Evolutionary conservation across 2,888 invertebrate species (phyloP), one percentile per base, ranked within the genome.

Genomic region (Halocaridina rubra): DNA sequence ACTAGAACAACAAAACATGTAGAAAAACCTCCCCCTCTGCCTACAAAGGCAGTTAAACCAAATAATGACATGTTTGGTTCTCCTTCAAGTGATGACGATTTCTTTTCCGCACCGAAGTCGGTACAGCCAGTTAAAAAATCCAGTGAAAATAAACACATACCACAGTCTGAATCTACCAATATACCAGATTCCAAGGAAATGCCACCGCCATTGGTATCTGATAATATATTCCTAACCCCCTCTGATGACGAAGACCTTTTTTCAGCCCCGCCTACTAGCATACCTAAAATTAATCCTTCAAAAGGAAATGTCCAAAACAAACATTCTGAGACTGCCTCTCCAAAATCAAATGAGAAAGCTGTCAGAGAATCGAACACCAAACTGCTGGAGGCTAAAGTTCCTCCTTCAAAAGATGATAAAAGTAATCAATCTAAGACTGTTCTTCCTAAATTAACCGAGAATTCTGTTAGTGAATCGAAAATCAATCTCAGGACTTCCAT

Each of bases 161-260:
- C 8, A 64, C 2, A 5, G 29, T n/a, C 19, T 29, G 3, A 39
- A 16, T n/a, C 13, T 39, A n/a, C n/a, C n/a, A n/a, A n/a, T n/a
- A n/a, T n/a, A n/a, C n/a, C n/a, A n/a, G n/a, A 53, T 53, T 16
- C 30, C 10, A 24, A 69, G 71, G 59, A 39, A 71, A 19, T 24
- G 33, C 33, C 57, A 8, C 22, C 8, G n/a, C 75, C 59, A n/a
- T 22, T 24, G 29, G 16, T 3, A 22, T 32, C 81, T 27, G 27
- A 30, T 22, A 71, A 29, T 27, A 16, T 77, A 24, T 82, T 84
- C 30, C 39, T 71, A 24, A 61, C 78, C n/a, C 61, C 72, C 7
- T 81, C 85, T 33, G 81, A 81, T 75, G 86, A 86, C n/a, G 85
- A 85, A 39, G 86, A 86, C 30, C 59, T 86, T 7, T 86, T 86